These are phyloP conservation scores for Amphiprion clarkii DNA, from an alignment of 2,797 vertebrate species.

Conservation along the genomic window DNA sequence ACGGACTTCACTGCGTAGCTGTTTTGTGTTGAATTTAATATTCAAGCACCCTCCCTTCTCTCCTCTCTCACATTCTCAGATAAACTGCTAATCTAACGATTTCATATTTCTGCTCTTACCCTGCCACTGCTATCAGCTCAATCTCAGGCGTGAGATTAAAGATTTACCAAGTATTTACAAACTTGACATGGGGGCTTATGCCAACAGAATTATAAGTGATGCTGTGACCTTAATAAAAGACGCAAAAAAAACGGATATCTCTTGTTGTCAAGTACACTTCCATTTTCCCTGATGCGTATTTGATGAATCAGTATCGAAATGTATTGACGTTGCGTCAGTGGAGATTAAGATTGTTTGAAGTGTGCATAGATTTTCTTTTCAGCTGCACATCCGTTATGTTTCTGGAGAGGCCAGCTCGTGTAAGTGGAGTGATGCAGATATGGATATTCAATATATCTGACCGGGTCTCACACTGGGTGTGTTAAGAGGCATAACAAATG, in stretches of 20 bases:
- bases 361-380: conserved; percentile 81
- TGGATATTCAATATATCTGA: conserved; percentile 81
- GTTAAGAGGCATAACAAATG: conserved; percentile 76
- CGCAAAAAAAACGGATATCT: conserved; percentile 44
- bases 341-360: conserved; percentile 85
- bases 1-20: conserved; percentile 53
- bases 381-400: conserved; percentile 70
- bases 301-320: conserved; percentile 80
- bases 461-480: conserved; percentile 63
- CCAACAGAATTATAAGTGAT: conserved; percentile 62
- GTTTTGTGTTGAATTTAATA: conserved; percentile 67
- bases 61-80: conserved; percentile 40
- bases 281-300: conserved; percentile 53
- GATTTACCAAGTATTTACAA: conserved; percentile 77
- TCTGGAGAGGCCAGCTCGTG: conserved; percentile 68
- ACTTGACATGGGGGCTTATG: conserved; percentile 55
- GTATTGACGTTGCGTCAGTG: conserved; percentile 70
- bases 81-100: conserved; percentile 66
- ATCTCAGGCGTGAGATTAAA: conserved; percentile 75
- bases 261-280: conserved; percentile 59
- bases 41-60: conserved; percentile 26
- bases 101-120: conserved; percentile 53
- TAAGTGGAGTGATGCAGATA: conserved; percentile 72
- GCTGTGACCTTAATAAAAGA: conserved; percentile 67
- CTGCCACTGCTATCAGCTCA: conserved; percentile 54